Evolutionary conservation across 2,797 vertebrate species (phyloP), one percentile per base, ranked within the genome.

Genomic region (Epinephelus awoara): DNA sequence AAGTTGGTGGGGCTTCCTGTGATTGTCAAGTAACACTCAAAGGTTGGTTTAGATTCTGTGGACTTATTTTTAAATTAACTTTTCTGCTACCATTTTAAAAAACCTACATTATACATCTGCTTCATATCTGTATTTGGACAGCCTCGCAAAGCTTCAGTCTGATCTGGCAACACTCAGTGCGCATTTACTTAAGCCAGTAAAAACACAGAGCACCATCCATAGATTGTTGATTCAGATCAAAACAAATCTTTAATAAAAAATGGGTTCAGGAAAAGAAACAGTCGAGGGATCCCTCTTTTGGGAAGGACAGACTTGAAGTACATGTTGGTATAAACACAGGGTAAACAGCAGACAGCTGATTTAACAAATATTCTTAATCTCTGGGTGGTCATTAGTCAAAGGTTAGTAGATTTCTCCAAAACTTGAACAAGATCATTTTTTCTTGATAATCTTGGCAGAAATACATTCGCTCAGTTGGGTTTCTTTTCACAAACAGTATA

Each of bases 1-100:
- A 99, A 89, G 97, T 99, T 18, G 98, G 98, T 46, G 96, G 91
- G 82, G 94, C 94, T 51, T 93, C 96, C 71, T 99, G 97, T 90
- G 97, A 93, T 66, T 98, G 97, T 67, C 94, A 95, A 71, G 90
- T 99, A 59, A 94, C 89, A 0, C 91, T 99, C 25, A 98, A 98
- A 99, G 98, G 98, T 99, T 94, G 91, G 98, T 99, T 72, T 63
- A 38, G 49, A 69, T 72, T 29, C 21, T 40, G 2, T 27, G 6
- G 1, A 17, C 40, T 56, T 56, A 3, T 66, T 3, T 55, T 49
- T 61, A 2, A 58, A n/a, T 56, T 1, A 19, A n/a, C 21, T 46
- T 61, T 62, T 66, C 8, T 40, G 25, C n/a, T 77, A 46, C 34
- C 8, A 25, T 62, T 75, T 59, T 0, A 47, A 15, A 62, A 56